These are phyloP conservation scores for Rhea americana DNA, from an alignment of 2,113 vertebrate genomes.

Conservation along the genomic window DNA sequence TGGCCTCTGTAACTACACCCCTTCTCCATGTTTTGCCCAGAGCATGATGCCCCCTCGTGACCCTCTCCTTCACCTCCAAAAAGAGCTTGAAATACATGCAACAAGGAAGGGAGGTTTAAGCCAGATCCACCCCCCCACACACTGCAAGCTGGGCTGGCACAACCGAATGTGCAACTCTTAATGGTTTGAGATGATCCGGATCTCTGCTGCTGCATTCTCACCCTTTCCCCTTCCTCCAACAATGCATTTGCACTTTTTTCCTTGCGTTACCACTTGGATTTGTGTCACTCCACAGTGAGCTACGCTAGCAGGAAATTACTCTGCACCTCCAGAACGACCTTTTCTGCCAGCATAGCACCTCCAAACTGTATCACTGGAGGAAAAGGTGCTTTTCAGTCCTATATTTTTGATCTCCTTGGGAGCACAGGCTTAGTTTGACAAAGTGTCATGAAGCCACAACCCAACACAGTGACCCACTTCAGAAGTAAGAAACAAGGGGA, in stretches of 20 bases:
- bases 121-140: background rate
- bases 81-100: background rate
- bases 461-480: background rate
- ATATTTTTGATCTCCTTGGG: background rate
- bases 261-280: background rate
- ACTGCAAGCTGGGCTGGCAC: background rate
- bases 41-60: background rate
- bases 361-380: background rate
- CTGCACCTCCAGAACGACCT: background rate
- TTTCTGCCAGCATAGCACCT: background rate
- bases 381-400: background rate
- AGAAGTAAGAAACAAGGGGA: background rate
- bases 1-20: background rate
- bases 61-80: background rate
- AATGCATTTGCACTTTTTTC: background rate
- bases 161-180: background rate
- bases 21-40: background rate
- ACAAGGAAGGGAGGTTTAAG: background rate
- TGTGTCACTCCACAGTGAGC: background rate
- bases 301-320: background rate
- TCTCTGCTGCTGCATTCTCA: background rate
- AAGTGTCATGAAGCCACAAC: background rate
- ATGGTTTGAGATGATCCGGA: background rate
- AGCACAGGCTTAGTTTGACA: background rate
- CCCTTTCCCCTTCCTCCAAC: background rate